A percentile compares a stretch with the other conserved stretches of the same genome.
These are phyloP conservation scores for Gasterosteus nipponicus DNA, from an alignment of 2,113 vertebrate species.

Conservation along the genomic window DNA sequence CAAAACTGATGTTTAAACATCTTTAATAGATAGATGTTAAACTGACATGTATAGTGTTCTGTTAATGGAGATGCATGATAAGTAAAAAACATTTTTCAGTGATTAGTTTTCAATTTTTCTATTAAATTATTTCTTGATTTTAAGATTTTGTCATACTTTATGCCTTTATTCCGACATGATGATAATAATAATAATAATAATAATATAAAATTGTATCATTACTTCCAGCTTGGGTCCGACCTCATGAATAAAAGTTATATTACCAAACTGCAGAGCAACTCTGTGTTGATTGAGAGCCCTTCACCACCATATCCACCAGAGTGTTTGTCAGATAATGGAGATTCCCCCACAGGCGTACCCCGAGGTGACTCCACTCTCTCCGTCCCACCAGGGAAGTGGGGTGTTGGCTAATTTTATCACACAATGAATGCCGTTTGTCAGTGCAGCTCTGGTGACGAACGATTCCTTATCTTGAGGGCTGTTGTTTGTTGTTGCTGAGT, in stretches of 20 bases:
- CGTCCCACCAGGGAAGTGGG: conserved; percentile 55
- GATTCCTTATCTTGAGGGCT: conserved; percentile 67
- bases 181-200: not conserved
- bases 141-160: not conserved
- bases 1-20: not conserved
- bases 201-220: not conserved
- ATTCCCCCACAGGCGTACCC: conserved; percentile 56
- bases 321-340: conserved; percentile 42
- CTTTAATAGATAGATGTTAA: not conserved
- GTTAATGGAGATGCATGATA: not conserved
- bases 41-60: not conserved
- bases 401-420: conserved; percentile 68
- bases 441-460: conserved; percentile 58
- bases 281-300: conserved; percentile 33
- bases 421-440: conserved; percentile 67
- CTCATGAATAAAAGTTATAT: conserved; percentile 8
- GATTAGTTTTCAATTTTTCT: not conserved
- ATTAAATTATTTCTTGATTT: not conserved
- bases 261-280: conserved; percentile 17
- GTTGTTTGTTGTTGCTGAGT: conserved; percentile 77
- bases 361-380: conserved; percentile 51
- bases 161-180: not conserved
- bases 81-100: not conserved
- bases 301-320: conserved; percentile 30
- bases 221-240: not conserved